Base-by-base conservation (phyloP, 2,888 invertebrate species). In the Ischnura elegans region DNA sequence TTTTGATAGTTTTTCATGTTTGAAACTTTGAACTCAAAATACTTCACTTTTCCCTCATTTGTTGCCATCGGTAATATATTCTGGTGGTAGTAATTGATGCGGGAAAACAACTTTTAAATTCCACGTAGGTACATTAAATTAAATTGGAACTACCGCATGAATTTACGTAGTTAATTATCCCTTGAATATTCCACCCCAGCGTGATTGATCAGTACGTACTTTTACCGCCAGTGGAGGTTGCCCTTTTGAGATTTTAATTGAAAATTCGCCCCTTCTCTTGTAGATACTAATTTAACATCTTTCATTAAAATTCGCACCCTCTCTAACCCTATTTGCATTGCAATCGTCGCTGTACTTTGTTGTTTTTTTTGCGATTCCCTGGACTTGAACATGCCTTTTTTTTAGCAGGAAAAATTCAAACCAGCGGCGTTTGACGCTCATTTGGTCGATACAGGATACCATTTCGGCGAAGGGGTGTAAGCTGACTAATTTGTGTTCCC, bases 401-500 rank as follows among this genome's bases (percentile, higher is more conserved):
- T 21, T 25, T 36, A 13, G 13, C 13, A 13, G 2, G 10, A 51
- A 51, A 51, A 51, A 36, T 76, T 76, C 76, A 36, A 76, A 36
- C 36, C 76, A 0, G 76, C 13, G 13, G 76, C 76, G 10, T 36
- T 76, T 76, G 76, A 76, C 76, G 76, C 6, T 36, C 36, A 76
- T 76, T 13, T 36, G 16, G 76, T 36, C 8, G 36, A 76, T 76
- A 36, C 76, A 76, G n/a, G n/a, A n/a, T 76, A 36, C 76, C 36
- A 76, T 76, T 76, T 76, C 36, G 76, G 36, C 8, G 76, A 36
- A 76, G 19, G 16, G 19, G 61, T 36, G 29, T 8, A 36, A 76
- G n/a, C 36, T 76, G 36, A 76, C 76, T 76, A 36, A 76, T 76
- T 76, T 76, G 76, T 16, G 76, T 76, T 76, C 2, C 76, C 76